A percentile compares a stretch with the other conserved stretches of the same genome.
These are phyloP conservation scores for Masnerella sp. DNA, from an alignment of 2,888 invertebrate species.

Conservation along the genomic window DNA sequence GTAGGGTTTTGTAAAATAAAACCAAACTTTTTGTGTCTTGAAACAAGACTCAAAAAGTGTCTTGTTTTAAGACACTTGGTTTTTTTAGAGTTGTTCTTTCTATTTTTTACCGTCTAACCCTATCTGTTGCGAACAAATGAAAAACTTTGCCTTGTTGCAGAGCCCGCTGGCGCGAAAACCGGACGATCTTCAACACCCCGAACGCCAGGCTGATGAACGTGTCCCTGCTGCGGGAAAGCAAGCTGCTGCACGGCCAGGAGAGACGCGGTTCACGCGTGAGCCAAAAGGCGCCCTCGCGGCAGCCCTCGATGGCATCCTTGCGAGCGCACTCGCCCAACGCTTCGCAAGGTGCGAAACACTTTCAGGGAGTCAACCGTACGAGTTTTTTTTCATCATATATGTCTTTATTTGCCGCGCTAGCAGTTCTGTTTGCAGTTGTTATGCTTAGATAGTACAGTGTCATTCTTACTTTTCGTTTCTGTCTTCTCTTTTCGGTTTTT, in stretches of 20 bases:
- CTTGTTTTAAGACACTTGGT: too few species aligned
- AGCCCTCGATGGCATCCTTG: slow-evolving; percentile 91
- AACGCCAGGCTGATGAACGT: slow-evolving; percentile 96
- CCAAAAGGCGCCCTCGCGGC: slow-evolving; percentile 88
- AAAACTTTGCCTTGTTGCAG: slow-evolving; percentile 80
- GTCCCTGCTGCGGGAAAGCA: slow-evolving; percentile 88
- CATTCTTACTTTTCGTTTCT: slow-evolving; percentile 20
- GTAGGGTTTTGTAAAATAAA: too few species aligned
- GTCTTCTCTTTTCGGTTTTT: slow-evolving; percentile 48
- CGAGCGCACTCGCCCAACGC: slow-evolving; percentile 87
- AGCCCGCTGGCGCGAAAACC: slow-evolving; percentile 93
- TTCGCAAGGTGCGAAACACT: slow-evolving; percentile 82
- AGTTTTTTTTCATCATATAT: slow-evolving; percentile 73
- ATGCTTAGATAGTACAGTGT: slow-evolving; percentile 36
- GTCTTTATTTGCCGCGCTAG: slow-evolving; percentile 74
- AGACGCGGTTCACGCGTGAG: slow-evolving; percentile 89
- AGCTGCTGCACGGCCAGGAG: slow-evolving; percentile 86
- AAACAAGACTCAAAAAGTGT: slow-evolving; percentile 3
- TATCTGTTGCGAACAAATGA: too few species aligned
- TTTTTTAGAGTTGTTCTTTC: too few species aligned
- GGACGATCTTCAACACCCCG: slow-evolving; percentile 95
- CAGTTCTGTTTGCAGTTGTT: slow-evolving; percentile 63
- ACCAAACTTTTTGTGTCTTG: neutral
- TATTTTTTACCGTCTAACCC: too few species aligned
- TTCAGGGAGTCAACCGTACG: slow-evolving; percentile 77